Evolutionary conservation across 2,888 invertebrate species (phyloP), one percentile per base, ranked within the genome.

Genomic region (Cephus runcator): DNA sequence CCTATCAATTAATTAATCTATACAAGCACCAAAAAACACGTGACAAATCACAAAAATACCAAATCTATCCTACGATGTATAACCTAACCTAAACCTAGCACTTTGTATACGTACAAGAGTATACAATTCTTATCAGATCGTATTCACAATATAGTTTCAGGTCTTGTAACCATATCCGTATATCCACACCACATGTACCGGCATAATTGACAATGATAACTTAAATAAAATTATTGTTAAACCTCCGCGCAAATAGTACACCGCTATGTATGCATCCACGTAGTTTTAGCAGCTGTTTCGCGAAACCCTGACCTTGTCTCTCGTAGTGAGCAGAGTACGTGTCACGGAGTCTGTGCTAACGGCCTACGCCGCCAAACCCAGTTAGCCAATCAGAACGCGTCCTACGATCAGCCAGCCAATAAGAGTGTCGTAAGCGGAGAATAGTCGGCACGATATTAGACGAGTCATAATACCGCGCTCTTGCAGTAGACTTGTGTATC

Each of bases 261-360:
- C 34, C 74, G 34, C 12, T 34, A 74, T 12, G 73, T 68, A 76
- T 73, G 73, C 40, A 77, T 75, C 77, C 81, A 83, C 78, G 84
- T 83, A 83, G 83, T 84, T 85, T 86, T 84, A 84, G 84, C 88
- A 88, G 87, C 88, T 88, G 88, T 88, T 88, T 88, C 85, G 87
- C 88, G 85, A 86, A 82, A 82, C 88, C 88, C 80, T 88, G 88
- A 88, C 88, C 88, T 88, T 88, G 88, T 80, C 77, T 82, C 81
- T 82, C 75, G 76, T 80, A 81, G 68, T 69, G 79, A 79, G 73
- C 56, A 56, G 23, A 56, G 23, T 56, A 56, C 56, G 56, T 9
- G 56, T 56, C 56, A 15, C 56, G 56, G 23, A 56, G 56, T 9
- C 56, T 56, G 56, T 56, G 9, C 12, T 56, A 9, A 79, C 86